Percentiles rank a stretch among this genome's conserved stretches.
Conservation (phyloP, 2,797 vertebrate species). For the Ctenochaetus hawaiiensis region DNA sequence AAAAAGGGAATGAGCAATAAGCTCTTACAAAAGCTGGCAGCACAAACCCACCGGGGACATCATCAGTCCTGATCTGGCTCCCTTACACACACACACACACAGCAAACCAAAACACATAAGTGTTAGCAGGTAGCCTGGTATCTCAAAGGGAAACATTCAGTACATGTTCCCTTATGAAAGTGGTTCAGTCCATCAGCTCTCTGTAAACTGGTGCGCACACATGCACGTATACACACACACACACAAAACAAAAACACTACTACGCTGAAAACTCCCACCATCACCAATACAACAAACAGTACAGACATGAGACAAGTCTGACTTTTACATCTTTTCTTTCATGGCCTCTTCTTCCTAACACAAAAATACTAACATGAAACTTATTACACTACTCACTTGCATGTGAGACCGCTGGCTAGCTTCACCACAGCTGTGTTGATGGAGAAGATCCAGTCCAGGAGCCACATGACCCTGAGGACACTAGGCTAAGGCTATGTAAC, state of each 20-base stretch:
- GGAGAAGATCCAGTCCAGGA: slow-evolving; percentile 87
- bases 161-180: slow-evolving; percentile 65
- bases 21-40: slow-evolving; percentile 26
- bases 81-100: slow-evolving; percentile 16
- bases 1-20: background rate
- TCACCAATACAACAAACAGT: slow-evolving; percentile 23
- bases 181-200: slow-evolving; percentile 65
- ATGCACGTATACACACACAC: background rate
- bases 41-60: slow-evolving; percentile 21
- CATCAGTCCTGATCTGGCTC: background rate
- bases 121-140: slow-evolving; percentile 29
- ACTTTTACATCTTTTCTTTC: background rate
- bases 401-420: slow-evolving; percentile 83
- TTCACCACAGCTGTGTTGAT: slow-evolving; percentile 86
- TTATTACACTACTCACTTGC: slow-evolving; percentile 79
- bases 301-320: background rate
- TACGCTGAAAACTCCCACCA: background rate
- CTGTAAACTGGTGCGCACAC: slow-evolving; percentile 11
- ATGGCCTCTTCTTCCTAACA: background rate
- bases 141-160: slow-evolving; percentile 16
- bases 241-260: slow-evolving; percentile 7
- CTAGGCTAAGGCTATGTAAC: slow-evolving; percentile 28
- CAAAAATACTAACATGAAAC: slow-evolving; percentile 16
- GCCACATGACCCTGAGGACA: slow-evolving; percentile 80
- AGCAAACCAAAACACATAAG: slow-evolving; percentile 21